Base-by-base conservation (phyloP, 2,797 vertebrate genomes). In the Phrynocephalus forsythii region DNA sequence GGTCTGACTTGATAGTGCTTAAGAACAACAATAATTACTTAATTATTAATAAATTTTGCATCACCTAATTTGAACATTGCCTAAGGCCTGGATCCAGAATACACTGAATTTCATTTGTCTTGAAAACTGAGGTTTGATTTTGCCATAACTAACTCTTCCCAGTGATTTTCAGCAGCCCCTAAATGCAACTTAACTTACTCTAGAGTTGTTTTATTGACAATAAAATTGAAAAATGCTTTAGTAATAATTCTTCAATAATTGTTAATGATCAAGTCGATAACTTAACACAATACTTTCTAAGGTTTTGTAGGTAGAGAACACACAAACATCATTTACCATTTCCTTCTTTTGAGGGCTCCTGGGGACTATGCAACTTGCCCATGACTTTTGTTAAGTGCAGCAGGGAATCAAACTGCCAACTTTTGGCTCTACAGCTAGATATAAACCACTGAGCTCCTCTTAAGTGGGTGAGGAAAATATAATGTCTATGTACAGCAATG, bases 41-140 rank as follows among this genome's bases (percentile, higher is more conserved):
- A 18, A 63, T 63, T 18, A 83, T 84, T 86, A 69, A 71, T 81
- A 71, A 88, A 89, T 91, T 82, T 90, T 10, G 18, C 56, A 77
- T 88, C 86, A 76, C 11, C 68, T 71, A n/a, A 71, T 28, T 71
- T 28, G 26, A 85, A 68, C 77, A 71, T 60, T 48, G 33, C 4
- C 68, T n/a, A 44, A 63, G 18, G 52, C 26, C 30, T 80, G 33
- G 26, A 63, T 86, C 9, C 18, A 80, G 67, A n/a, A 26, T 72
- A 60, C 6, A 26, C 22, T 44, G 63, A 85, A 85, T 6, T 77
- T 77, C 9, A 56, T 85, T 77, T 56, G 20, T 26, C 63, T 26
- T 68, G n/a, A 68, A 77, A 28, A 67, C 44, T 63, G 48, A 22
- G 28, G 30, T 24, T 78, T 20, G 38, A 50, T n/a, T 67, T 77